Conservation (phyloP, 2,113 vertebrate genomes). For the Gyps fulvus region DNA sequence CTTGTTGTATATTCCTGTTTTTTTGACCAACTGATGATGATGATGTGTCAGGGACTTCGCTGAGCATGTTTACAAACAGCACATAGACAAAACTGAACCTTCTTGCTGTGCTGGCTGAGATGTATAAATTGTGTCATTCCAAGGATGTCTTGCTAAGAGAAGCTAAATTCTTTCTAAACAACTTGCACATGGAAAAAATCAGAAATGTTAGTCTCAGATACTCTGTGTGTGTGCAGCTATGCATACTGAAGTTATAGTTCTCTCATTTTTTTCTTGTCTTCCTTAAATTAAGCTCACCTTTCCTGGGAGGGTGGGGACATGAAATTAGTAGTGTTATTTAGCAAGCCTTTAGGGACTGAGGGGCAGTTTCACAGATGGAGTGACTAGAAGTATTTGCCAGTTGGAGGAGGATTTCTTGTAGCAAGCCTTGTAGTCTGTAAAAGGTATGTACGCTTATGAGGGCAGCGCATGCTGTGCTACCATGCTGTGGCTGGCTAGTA, state of each 20-base stretch:
- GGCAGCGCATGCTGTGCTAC: background rate
- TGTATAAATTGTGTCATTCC: background rate
- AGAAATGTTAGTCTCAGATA: background rate
- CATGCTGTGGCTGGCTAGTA: background rate
- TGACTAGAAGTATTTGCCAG: background rate
- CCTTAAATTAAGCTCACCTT: background rate
- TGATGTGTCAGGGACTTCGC: background rate
- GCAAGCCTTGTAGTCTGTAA: background rate
- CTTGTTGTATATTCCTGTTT: background rate
- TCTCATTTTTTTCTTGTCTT: background rate
- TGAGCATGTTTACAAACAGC: background rate
- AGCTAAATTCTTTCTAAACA: background rate
- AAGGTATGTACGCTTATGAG: fast-evolving
- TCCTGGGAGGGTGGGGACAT: background rate
- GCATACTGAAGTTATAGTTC: background rate
- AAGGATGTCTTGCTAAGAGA: background rate
- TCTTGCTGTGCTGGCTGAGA: background rate
- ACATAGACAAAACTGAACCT: background rate
- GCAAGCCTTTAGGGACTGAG: background rate
- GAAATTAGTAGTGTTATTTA: background rate
- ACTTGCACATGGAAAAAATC: background rate
- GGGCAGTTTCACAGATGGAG: background rate
- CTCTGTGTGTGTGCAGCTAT: background rate
- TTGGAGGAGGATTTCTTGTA: background rate
- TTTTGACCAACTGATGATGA: background rate